phyloP scores from a whole-genome alignment of 1,140 invertebrate species.

The Rhopalosiphum padi region DNA sequence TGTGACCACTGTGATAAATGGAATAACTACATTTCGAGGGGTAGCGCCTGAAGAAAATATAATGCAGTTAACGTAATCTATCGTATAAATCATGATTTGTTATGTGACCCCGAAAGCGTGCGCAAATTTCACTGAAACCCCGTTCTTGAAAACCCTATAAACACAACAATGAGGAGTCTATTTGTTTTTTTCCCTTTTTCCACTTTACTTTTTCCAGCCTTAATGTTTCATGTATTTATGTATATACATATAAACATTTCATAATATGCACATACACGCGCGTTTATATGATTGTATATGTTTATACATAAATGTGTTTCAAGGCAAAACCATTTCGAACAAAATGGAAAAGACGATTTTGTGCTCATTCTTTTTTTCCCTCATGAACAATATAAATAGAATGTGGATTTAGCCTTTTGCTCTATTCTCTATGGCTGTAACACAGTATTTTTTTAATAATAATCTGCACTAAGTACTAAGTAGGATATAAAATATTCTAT shows the following conservation, averaged over 20 bases:
- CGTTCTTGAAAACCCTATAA: slow-evolving; percentile 25
- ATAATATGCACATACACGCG: not conserved
- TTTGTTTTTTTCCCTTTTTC: slow-evolving; percentile 20
- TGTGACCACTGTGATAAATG: slow-evolving; percentile 51
- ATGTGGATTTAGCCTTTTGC: not conserved
- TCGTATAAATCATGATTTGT: slow-evolving; percentile 57
- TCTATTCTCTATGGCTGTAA: not conserved
- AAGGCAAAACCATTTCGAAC: slow-evolving; percentile 4
- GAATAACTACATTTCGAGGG: slow-evolving; percentile 53
- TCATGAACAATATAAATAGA: not conserved
- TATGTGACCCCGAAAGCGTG: not conserved
- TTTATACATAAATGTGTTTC: slow-evolving; percentile 11
- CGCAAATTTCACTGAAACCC: slow-evolving; percentile 44
- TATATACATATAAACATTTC: not conserved
- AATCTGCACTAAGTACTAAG: not conserved
- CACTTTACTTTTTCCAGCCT: not conserved
- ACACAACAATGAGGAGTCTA: slow-evolving; percentile 55
- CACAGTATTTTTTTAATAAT: not conserved
- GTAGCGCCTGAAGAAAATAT: slow-evolving; percentile 42
- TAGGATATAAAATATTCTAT: not conserved
- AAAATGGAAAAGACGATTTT: slow-evolving; percentile 44
- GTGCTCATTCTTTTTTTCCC: slow-evolving; percentile 8
- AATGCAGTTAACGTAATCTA: slow-evolving; percentile 58
- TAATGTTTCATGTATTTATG: not conserved
- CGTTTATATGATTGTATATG: not conserved